These are phyloP conservation scores for Rhombomys opimus DNA, from an alignment of 2,113 vertebrate species.

Conservation along the genomic window DNA sequence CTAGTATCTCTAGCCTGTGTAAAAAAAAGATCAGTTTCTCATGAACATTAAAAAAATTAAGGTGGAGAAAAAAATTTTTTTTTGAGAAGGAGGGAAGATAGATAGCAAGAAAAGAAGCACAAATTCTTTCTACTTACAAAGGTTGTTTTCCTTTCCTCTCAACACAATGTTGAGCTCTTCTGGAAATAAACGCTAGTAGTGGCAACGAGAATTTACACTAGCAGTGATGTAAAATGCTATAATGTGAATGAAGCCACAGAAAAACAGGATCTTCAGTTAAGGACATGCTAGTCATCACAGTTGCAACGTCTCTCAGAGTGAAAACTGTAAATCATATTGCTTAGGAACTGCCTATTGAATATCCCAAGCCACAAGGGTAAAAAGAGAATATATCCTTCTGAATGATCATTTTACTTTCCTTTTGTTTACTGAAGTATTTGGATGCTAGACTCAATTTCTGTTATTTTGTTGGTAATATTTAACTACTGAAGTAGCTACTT, in stretches of 20 bases:
- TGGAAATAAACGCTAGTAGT: slow-evolving; percentile 54
- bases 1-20: slow-evolving; percentile 30
- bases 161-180: not conserved
- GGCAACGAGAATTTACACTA: slow-evolving; percentile 47
- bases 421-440: slow-evolving; percentile 55
- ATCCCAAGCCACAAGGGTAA: slow-evolving; percentile 63
- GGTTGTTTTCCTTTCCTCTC: slow-evolving; percentile 25
- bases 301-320: slow-evolving; percentile 49
- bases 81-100: not conserved
- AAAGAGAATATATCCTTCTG: slow-evolving; percentile 55
- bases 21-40: slow-evolving; percentile 49
- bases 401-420: slow-evolving; percentile 61
- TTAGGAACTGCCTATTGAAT: slow-evolving; percentile 63
- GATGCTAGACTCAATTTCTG: slow-evolving; percentile 23
- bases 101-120: not conserved
- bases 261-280: slow-evolving; percentile 63
- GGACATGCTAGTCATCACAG: slow-evolving; percentile 28
- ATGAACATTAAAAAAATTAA: slow-evolving; percentile 56
- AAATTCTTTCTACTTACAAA: not conserved
- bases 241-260: not conserved
- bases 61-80: slow-evolving; percentile 38
- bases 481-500: slow-evolving; percentile 49
- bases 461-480: slow-evolving; percentile 64
- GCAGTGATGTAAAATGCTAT: slow-evolving; percentile 28
- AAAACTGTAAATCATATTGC: slow-evolving; percentile 65